Evolutionary conservation across 2,113 vertebrate genomes (phyloP), one percentile per base, ranked within the genome.

Genomic region (Acanthochromis polyacanthus): DNA sequence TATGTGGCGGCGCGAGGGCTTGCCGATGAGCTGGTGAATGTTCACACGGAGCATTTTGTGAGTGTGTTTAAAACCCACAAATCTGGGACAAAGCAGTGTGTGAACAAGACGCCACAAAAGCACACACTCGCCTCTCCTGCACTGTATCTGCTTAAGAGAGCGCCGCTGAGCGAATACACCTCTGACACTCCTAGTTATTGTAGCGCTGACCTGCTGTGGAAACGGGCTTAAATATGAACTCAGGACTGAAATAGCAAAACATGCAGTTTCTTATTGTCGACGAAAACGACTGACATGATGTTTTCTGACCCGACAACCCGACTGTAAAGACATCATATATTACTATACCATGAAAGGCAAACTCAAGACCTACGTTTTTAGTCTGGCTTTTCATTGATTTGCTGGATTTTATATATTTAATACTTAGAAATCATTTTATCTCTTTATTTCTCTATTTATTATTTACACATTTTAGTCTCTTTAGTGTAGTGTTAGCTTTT

Each of bases 71-170:
- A 81, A 83, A 66, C 62, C 20, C 19, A 45, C 57, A 70, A 72
- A 87, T 76, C 56, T 86, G 65, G 83, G 75, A 53, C 81, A 75
- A 75, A 66, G 40, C 50, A 17, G 6, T 48, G 55, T 58, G 45
- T 64, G 14, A 17, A 65, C 55, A 78, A 69, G 32, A 71, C 38
- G 38, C 10, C 36, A n/a, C 40, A 0, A 38, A 52, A 45, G 59
- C 36, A 23, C 25, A 38, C 72, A 64, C 48, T 43, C 67, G 53
- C 57, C 50, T 55, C 36, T 45, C 57, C 36, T 30, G 20, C 43
- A 20, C 20, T 45, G 10, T 20, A 25, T 74, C 62, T 67, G 19
- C 66, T 70, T 38, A n/a, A 22, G 9, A 43, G 48, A 57, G 3
- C 17, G 10, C 22, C 7, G 38, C 25, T 14, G 45, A 51, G 50